A percentile compares a stretch with the other conserved stretches of the same genome.
Conservation (phyloP, 2,797 vertebrate genomes). For the Neosilurus hyrtlii region DNA sequence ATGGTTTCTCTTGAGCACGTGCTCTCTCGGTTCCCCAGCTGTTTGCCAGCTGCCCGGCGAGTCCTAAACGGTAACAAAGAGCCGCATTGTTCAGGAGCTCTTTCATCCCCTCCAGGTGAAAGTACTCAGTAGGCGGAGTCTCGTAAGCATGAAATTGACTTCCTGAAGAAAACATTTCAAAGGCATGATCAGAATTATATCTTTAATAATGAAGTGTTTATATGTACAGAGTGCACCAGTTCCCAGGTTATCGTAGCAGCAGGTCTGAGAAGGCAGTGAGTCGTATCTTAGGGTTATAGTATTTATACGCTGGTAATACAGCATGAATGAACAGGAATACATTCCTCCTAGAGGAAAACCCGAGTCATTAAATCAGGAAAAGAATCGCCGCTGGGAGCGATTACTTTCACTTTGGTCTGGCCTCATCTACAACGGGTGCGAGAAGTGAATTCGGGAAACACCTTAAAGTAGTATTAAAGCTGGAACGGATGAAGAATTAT, state of each 20-base stretch:
- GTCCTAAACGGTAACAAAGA: slow-evolving; percentile 30
- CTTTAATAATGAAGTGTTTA: not conserved
- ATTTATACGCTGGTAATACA: not conserved
- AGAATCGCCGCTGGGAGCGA: too few relatives aligned
- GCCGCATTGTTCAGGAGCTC: slow-evolving; percentile 2
- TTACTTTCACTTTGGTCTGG: too few relatives aligned
- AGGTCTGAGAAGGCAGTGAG: not conserved
- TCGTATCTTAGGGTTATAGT: not conserved
- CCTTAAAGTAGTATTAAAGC: too few relatives aligned
- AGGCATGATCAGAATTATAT: not conserved
- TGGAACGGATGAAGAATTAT: too few relatives aligned
- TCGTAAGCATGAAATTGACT: not conserved
- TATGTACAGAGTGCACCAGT: not conserved
- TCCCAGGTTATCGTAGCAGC: not conserved
- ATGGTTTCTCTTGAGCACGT: not conserved
- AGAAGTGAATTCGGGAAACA: too few relatives aligned
- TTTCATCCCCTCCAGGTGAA: not conserved
- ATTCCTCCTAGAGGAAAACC: too few relatives aligned
- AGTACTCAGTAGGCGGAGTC: not conserved
- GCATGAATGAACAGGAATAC: too few relatives aligned
- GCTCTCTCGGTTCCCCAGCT: slow-evolving; percentile 32
- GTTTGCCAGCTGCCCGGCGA: slow-evolving; percentile 25
- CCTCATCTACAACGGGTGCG: too few relatives aligned
- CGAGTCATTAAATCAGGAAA: too few relatives aligned
- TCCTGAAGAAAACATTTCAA: not conserved